These are phyloP conservation scores for Drosophila prostipennis DNA, from an alignment of 2,888 invertebrate genomes.

Conservation along the genomic window DNA sequence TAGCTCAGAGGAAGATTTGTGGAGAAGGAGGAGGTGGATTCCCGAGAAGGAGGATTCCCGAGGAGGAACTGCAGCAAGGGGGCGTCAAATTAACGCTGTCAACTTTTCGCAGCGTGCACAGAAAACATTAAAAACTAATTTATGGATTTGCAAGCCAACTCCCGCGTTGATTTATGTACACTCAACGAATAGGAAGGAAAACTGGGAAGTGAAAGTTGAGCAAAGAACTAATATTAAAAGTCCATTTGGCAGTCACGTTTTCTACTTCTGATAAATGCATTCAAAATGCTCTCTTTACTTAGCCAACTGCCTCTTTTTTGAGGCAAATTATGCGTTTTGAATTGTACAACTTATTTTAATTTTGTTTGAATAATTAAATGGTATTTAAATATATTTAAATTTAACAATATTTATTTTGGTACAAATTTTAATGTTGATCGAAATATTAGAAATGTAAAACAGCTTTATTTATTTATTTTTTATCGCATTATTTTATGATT, in stretches of 20 bases:
- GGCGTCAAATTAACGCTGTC: constrained; percentile 61
- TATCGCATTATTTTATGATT: too few species aligned
- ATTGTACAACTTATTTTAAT: too few species aligned
- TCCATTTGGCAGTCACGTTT: not conserved
- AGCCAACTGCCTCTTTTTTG: not conserved
- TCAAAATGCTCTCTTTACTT: not conserved
- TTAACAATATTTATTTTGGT: too few species aligned
- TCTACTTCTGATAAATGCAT: not conserved
- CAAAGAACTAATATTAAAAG: not conserved
- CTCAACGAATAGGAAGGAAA: constrained; percentile 28
- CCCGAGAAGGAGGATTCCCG: not conserved
- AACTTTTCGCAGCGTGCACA: constrained; percentile 37
- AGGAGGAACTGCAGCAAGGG: not conserved
- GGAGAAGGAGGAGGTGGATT: not conserved
- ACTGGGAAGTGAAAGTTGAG: not conserved
- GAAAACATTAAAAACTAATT: constrained; percentile 75
- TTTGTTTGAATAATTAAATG: too few species aligned
- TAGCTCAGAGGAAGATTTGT: constrained; percentile 12
- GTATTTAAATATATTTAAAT: too few species aligned
- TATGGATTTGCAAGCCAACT: constrained; percentile 70
- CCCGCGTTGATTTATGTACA: constrained; percentile 66
- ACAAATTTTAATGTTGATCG: too few species aligned
- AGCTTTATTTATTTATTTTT: too few species aligned
- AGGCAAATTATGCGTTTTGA: not conserved
- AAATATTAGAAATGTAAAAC: too few species aligned